Conservation (phyloP, 2,797 vertebrate species). For the Lepilemur ruficaudatus region DNA sequence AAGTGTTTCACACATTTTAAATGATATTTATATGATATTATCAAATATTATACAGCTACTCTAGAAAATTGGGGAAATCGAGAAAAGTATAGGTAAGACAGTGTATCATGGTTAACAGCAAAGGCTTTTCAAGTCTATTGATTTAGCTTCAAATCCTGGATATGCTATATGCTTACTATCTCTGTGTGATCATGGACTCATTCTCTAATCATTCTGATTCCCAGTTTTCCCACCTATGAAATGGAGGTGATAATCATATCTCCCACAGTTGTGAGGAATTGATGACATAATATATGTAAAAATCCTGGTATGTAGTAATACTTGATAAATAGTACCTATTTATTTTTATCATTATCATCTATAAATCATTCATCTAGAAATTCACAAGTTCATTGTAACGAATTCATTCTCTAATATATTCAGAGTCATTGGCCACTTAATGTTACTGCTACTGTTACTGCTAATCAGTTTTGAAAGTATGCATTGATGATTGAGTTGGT, state of each 20-base stretch:
- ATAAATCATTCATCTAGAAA: not conserved
- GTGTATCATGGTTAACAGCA: not conserved
- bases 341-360: not conserved
- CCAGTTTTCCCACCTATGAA: not conserved
- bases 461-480: not conserved
- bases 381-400: not conserved
- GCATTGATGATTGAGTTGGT: not conserved
- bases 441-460: not conserved
- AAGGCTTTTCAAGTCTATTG: constrained; percentile 1
- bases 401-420: constrained; percentile 27
- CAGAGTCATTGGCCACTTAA: not conserved
- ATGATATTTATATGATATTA: not conserved
- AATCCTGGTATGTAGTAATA: not conserved
- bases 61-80: not conserved
- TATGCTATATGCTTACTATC: not conserved
- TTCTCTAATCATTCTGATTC: not conserved
- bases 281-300: not conserved
- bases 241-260: not conserved
- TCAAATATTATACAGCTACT: not conserved
- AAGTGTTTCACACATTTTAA: not conserved
- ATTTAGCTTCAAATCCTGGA: not conserved
- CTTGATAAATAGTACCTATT: not conserved
- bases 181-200: not conserved
- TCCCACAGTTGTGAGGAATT: not conserved
- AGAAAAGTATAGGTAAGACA: not conserved